Percentiles rank a stretch among this genome's conserved stretches.
phyloP scores from a whole-genome alignment of 2,113 vertebrate genomes.

The Vulpes lagopus region DNA sequence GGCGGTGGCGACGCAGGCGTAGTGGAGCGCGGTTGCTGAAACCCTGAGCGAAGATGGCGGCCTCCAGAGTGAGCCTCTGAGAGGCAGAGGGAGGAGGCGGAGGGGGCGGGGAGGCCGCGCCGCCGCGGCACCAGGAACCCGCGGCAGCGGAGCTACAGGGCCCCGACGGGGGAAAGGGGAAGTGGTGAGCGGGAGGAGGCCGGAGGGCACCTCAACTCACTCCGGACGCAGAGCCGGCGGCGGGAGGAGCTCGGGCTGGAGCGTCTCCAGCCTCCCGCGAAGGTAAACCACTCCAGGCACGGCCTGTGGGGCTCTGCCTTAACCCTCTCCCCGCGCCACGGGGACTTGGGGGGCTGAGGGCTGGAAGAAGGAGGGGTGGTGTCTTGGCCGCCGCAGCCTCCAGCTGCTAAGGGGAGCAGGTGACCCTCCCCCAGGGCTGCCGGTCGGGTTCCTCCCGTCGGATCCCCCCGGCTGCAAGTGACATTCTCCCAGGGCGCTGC shows the following conservation, averaged over 20 bases:
- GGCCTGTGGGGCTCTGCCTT: not conserved
- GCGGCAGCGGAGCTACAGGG: constrained; percentile 49
- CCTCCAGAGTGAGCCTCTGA: constrained; percentile 86
- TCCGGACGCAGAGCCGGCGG: constrained; percentile 68
- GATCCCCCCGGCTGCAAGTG: not conserved
- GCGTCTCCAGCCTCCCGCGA: constrained; percentile 70
- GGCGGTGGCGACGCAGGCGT: constrained; percentile 80
- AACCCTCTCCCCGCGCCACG: not conserved
- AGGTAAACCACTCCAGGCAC: constrained; percentile 71
- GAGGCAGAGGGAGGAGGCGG: constrained; percentile 69
- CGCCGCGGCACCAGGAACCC: constrained; percentile 58
- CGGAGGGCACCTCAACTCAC: constrained; percentile 19
- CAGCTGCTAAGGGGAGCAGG: not conserved
- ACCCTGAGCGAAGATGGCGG: constrained; percentile 88
- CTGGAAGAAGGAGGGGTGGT: not conserved
- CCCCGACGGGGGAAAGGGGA: constrained; percentile 59
- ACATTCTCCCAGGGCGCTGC: not conserved
- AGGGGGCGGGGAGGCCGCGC: constrained; percentile 74
- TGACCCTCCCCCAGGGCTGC: not conserved
- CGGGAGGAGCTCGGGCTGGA: constrained; percentile 74
- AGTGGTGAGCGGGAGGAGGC: constrained; percentile 41
- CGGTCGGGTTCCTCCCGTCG: not conserved
- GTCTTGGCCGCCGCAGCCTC: not conserved
- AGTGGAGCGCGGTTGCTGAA: constrained; percentile 63
- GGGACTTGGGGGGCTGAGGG: not conserved